Base-by-base conservation (phyloP, 2,113 vertebrate species). In the Hyperoodon ampullatus region DNA sequence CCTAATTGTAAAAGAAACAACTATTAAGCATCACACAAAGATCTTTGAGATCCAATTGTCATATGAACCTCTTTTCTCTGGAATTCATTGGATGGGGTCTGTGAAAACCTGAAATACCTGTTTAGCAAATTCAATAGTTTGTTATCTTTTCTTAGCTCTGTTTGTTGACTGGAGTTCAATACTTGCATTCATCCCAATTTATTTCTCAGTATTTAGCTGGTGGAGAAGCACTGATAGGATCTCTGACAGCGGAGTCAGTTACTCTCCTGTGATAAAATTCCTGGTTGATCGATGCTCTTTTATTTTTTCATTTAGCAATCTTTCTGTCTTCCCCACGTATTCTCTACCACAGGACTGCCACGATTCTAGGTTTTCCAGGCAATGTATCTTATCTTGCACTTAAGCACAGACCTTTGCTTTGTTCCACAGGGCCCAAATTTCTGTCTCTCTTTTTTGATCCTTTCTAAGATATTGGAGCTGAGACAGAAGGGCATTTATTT, bases 131-230 rank as follows among this genome's bases (percentile, higher is more conserved):
- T 78, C 61, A 94, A 0, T 75, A 30, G 55, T 85, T 93, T 53
- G 35, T 63, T 94, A 88, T 95, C 89, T 95, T 94, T 97, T 66
- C 82, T 77, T 71, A 70, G 30, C 71, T 96, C 74, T 92, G 55
- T 83, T 93, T 97, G 61, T 80, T 60, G 85, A 80, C 78, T n/a
- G 23, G 33, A 83, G 74, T 83, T 94, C 92, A 95, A 42, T 93
- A 68, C 89, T 70, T 93, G n/a, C 72, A 74, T 96, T 93, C 89
- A 94, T 70, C 1, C 42, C 47, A 89, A 26, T 65, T 83, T 93
- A 91, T 47, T 86, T 39, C 93, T 21, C 0, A 0, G 82, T 50
- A 74, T 93, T 96, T 94, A 93, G 72, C 77, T 16, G 9, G 55
- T 1, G 26, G 26, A 77, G 18, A 44, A 72, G 28, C 28, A 16